These are phyloP conservation scores for Patagioenas fasciata DNA, from an alignment of 2,113 vertebrate species.

Conservation along the genomic window DNA sequence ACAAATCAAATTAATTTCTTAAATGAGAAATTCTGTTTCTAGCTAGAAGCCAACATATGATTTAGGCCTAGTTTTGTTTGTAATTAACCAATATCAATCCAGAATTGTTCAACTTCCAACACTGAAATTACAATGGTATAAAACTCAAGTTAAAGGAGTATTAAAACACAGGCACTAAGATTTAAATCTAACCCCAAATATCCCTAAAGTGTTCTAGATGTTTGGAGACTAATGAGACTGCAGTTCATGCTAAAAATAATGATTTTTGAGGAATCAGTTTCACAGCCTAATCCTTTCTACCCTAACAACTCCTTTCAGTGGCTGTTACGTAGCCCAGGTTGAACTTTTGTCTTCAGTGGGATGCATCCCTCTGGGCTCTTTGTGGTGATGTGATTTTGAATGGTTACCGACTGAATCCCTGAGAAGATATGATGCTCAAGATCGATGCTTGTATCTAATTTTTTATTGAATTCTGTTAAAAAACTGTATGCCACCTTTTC, in stretches of 20 bases:
- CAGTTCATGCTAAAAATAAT: neutral
- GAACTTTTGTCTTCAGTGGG: neutral
- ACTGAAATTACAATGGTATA: neutral
- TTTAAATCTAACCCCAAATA: neutral
- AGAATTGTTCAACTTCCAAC: neutral
- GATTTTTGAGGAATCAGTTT: neutral
- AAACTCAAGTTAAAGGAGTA: neutral
- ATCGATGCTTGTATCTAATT: accelerated
- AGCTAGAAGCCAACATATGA: neutral
- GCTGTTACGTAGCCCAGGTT: neutral
- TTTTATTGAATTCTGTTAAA: neutral
- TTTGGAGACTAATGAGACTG: neutral
- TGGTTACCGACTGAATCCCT: neutral
- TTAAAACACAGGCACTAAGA: neutral
- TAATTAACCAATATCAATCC: neutral
- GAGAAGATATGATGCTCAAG: neutral
- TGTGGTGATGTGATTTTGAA: neutral
- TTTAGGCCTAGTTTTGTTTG: neutral
- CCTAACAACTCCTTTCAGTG: neutral
- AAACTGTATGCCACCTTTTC: neutral
- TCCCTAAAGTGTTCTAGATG: neutral
- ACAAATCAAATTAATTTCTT: neutral
- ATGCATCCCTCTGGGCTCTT: neutral
- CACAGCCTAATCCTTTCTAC: neutral
- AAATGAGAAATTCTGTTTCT: neutral